These are phyloP conservation scores for Prionace glauca DNA, from an alignment of 2,797 vertebrate species.

Conservation along the genomic window DNA sequence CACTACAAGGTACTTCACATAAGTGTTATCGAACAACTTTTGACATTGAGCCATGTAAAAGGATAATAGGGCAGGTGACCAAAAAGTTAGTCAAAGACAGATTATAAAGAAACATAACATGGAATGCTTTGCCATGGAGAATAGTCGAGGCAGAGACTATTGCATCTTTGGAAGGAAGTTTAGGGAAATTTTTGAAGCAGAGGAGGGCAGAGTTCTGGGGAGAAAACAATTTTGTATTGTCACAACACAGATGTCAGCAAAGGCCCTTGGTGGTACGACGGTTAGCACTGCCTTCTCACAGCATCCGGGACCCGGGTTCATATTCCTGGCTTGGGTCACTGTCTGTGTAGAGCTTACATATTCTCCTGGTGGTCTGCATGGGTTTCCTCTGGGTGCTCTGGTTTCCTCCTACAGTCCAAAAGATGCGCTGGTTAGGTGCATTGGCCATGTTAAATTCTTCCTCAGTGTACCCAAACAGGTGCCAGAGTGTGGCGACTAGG, in stretches of 20 bases:
- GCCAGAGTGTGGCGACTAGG: too few relatives aligned
- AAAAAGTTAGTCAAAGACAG: not conserved
- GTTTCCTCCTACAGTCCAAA: too few relatives aligned
- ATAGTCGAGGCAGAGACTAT: not conserved
- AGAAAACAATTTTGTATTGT: not conserved
- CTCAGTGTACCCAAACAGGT: too few relatives aligned
- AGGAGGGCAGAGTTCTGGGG: not conserved
- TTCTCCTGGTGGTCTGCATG: too few relatives aligned
- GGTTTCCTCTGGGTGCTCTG: too few relatives aligned
- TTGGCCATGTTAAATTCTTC: too few relatives aligned
- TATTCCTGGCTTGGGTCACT: too few relatives aligned
- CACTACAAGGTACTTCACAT: not conserved
- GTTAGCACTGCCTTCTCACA: too few relatives aligned
- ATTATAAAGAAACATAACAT: not conserved
- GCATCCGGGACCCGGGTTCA: too few relatives aligned
- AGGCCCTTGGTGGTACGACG: not conserved
- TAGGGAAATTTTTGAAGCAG: not conserved
- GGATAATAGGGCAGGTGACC: not conserved
- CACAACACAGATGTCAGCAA: not conserved
- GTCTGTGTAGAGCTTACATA: too few relatives aligned
- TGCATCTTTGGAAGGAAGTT: not conserved
- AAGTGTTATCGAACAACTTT: not conserved
- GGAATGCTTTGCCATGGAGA: not conserved
- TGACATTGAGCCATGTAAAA: not conserved
- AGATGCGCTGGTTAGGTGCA: too few relatives aligned